Conservation (phyloP, 2,113 vertebrate species). For the Brachirus orientalis region DNA sequence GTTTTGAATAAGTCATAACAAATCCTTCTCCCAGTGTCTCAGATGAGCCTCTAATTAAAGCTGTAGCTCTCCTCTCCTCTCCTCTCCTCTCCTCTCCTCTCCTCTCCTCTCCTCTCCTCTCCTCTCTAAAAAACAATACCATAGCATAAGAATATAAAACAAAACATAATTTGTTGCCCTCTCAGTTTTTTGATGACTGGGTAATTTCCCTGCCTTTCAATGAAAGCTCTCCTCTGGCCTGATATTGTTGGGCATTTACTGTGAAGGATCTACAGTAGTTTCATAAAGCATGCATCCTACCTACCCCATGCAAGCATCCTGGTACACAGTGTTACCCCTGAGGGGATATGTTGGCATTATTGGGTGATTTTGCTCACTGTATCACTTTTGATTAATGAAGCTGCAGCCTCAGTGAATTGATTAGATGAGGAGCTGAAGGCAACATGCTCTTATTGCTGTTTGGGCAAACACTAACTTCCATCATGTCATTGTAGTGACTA, state of each 20-base stretch:
- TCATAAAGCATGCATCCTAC: no score
- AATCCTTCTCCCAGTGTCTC: neutral
- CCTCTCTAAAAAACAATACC: neutral
- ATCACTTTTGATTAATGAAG: neutral
- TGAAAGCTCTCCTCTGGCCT: neutral
- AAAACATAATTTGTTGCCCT: neutral
- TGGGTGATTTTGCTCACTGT: no score
- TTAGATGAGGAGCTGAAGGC: neutral
- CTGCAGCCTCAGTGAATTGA: neutral
- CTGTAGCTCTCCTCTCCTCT: conserved; percentile 3
- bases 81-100: neutral
- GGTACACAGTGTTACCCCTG: no score
- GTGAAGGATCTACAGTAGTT: neutral
- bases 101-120: neutral
- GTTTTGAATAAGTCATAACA: conserved; percentile 30
- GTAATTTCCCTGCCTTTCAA: neutral
- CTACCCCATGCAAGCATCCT: no score
- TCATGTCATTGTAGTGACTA: neutral
- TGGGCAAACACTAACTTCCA: neutral
- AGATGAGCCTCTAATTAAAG: conserved; percentile 44
- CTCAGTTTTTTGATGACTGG: no score
- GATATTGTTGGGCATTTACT: neutral
- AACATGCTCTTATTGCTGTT: neutral
- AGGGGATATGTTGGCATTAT: no score
- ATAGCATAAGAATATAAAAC: neutral